These are phyloP conservation scores for Listrodromus nycthemerus DNA, from an alignment of 2,888 invertebrate genomes.

Conservation along the genomic window DNA sequence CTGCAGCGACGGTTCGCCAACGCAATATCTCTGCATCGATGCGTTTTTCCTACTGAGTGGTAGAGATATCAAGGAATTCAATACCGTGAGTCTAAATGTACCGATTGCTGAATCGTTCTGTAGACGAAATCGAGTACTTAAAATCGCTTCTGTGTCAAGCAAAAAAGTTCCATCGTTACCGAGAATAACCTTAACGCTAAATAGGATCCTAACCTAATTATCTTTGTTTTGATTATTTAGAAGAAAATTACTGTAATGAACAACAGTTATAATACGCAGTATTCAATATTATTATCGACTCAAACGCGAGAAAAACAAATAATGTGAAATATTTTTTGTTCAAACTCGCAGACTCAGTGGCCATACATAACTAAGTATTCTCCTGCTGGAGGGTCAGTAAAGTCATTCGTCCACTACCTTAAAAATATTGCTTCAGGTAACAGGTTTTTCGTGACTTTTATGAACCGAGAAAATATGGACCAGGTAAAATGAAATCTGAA, in stretches of 20 bases:
- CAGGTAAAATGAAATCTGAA: background rate
- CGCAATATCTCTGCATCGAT: conserved; percentile 48
- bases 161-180: too few relatives aligned
- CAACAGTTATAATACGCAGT: too few relatives aligned
- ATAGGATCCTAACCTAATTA: too few relatives aligned
- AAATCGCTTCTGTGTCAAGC: too few relatives aligned
- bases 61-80: conserved; percentile 56
- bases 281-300: too few relatives aligned
- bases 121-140: too few relatives aligned
- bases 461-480: background rate
- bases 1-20: conserved; percentile 52
- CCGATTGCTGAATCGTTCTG: too few relatives aligned
- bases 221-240: too few relatives aligned
- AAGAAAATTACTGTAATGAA: too few relatives aligned
- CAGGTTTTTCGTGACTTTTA: background rate
- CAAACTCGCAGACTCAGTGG: conserved; percentile 52
- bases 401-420: conserved; percentile 40
- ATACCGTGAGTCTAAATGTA: conserved; percentile 56
- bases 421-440: conserved; percentile 62
- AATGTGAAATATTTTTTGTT: background rate
- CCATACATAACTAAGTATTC: conserved; percentile 53
- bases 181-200: too few relatives aligned
- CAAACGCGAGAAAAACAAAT: too few relatives aligned
- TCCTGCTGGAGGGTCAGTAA: conserved; percentile 62
- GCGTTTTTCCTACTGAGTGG: conserved; percentile 39